Conservation (phyloP, 35 echinoderm and acorn worm species). For the Holothuria glaberrima region DNA sequence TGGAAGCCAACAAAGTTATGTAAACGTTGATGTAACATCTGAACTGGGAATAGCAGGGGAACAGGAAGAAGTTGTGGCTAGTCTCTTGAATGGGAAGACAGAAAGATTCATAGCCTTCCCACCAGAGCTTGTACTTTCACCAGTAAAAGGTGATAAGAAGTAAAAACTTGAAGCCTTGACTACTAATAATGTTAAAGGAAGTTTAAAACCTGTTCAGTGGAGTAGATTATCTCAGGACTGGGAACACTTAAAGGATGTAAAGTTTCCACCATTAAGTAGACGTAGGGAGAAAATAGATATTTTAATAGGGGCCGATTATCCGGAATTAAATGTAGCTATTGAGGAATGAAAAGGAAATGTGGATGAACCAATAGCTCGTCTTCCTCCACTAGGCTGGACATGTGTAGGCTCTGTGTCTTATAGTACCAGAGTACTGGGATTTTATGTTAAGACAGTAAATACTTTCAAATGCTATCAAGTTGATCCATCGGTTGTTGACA, state of each 20-base stretch:
- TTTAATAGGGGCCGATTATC: neutral
- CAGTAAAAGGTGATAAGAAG: neutral
- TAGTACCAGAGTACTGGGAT: neutral
- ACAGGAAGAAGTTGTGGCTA: neutral
- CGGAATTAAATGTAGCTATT: neutral
- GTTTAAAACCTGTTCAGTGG: neutral
- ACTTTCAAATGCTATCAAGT: too few species aligned
- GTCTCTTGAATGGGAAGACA: constrained; percentile 18
- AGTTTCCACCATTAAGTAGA: too few species aligned
- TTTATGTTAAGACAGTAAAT: too few species aligned
- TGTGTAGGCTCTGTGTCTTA: constrained; percentile 20
- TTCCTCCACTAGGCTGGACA: constrained; percentile 48
- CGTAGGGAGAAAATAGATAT: constrained; percentile 20
- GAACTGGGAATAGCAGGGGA: constrained; percentile 36
- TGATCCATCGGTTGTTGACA: neutral
- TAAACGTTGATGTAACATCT: constrained; percentile 10
- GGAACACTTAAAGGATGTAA: constrained; percentile 1
- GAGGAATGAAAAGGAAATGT: neutral
- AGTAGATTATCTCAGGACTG: neutral
- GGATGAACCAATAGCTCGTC: constrained; percentile 50
- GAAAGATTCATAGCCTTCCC: constrained; percentile 23
- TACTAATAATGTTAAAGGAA: constrained; percentile 17
- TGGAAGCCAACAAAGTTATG: constrained; percentile 35
- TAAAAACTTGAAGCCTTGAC: constrained; percentile 38
- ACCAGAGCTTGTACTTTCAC: neutral